Percentiles rank a stretch among this genome's conserved stretches.
Conservation (phyloP, 2,113 vertebrate genomes). For the Anas platyrhynchos region DNA sequence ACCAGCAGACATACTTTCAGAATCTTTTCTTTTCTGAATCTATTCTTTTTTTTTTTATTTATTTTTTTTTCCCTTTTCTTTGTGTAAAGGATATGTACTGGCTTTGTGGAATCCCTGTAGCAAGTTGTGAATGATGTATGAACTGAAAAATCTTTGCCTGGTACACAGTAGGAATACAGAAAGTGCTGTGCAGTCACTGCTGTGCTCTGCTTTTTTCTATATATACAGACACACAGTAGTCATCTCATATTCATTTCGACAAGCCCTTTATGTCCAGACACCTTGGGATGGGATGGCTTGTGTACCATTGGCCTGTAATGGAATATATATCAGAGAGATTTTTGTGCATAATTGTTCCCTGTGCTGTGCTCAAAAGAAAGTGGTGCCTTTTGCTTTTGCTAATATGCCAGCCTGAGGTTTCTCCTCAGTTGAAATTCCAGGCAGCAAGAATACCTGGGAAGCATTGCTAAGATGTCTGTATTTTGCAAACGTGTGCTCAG, state of each 20-base stretch:
- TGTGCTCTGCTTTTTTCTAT: slow-evolving; percentile 57
- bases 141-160: slow-evolving; percentile 78
- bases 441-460: slow-evolving; percentile 2
- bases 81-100: slow-evolving; percentile 70
- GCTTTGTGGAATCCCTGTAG: slow-evolving; percentile 79
- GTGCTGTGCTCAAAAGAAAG: background rate
- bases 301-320: slow-evolving; percentile 8
- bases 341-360: slow-evolving; percentile 35
- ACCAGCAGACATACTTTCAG: slow-evolving; percentile 28
- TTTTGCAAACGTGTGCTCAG: background rate
- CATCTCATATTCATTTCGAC: slow-evolving; percentile 61
- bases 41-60: background rate
- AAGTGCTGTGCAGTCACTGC: slow-evolving; percentile 66
- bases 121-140: slow-evolving; percentile 84
- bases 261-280: slow-evolving; percentile 60
- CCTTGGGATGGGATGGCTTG: slow-evolving; percentile 19
- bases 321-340: slow-evolving; percentile 15
- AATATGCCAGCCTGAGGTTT: background rate
- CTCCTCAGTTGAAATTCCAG: background rate
- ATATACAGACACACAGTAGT: slow-evolving; percentile 54
- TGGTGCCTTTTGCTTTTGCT: slow-evolving; percentile 19
- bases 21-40: slow-evolving; percentile 41
- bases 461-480: background rate
- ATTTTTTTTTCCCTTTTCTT: slow-evolving; percentile 29
- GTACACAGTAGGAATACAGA: slow-evolving; percentile 78